A percentile compares a stretch with the other conserved stretches of the same genome.
phyloP scores from a whole-genome alignment of 1,140 invertebrate species.

The Drosophila malerkotliana region DNA sequence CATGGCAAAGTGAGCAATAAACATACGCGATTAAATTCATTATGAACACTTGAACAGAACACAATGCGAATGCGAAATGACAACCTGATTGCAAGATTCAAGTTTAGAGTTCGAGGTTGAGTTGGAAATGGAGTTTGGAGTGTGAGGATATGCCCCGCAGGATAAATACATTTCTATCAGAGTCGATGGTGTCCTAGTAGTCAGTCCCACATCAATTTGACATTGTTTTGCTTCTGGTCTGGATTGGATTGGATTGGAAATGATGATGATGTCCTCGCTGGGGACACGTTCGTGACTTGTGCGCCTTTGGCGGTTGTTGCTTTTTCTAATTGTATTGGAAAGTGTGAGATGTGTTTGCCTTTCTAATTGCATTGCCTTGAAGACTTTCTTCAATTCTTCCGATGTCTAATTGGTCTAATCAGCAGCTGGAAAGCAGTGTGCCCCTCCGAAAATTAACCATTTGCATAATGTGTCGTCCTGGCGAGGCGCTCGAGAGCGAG shows the following conservation, averaged over 20 bases:
- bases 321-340: conserved; percentile 5
- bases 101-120: background rate
- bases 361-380: conserved; percentile 72
- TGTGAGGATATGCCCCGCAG: conserved; percentile 15
- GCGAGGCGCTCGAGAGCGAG: background rate
- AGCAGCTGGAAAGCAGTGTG: background rate
- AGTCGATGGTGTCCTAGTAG: background rate
- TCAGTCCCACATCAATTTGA: conserved; percentile 36
- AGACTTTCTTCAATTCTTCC: background rate
- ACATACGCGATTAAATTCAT: conserved; percentile 81
- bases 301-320: background rate
- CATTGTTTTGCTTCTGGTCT: conserved; percentile 40
- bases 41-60: conserved; percentile 75
- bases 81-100: conserved; percentile 57
- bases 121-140: background rate
- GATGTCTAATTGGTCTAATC: background rate
- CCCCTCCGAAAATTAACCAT: conserved; percentile 1
- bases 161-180: background rate
- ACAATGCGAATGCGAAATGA: conserved; percentile 74
- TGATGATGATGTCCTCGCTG: background rate
- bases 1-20: conserved; percentile 74
- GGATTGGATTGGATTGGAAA: conserved; percentile 2
- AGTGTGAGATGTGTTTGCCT: background rate
- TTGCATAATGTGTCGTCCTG: background rate
- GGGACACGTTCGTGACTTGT: conserved; percentile 27